A percentile compares a stretch with the other conserved stretches of the same genome.
Evolutionary conservation across 2,797 vertebrate genomes (phyloP).

Genomic region (Sandelia bainsii): DNA sequence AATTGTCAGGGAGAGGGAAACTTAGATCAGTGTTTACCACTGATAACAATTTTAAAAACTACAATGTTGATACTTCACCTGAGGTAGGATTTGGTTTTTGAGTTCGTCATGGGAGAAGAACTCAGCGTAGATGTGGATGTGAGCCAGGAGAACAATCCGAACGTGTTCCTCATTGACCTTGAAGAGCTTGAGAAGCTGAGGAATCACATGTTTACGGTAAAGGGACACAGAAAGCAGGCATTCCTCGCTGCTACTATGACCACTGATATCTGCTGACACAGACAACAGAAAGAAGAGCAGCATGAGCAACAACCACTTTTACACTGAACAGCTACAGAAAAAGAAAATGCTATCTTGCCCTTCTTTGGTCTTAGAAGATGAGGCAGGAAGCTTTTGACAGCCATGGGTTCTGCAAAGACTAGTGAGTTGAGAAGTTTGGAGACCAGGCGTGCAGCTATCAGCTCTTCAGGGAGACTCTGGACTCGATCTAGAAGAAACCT

Average conservation of each 20-base stretch:
- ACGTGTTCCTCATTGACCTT: conserved; percentile 95
- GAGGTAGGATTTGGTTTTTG: conserved; percentile 93
- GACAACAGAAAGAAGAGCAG: background rate
- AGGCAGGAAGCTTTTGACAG: conserved; percentile 97
- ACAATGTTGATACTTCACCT: conserved; percentile 81
- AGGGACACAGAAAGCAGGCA: conserved; percentile 91
- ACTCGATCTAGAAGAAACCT: conserved; percentile 95
- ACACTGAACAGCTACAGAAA: background rate
- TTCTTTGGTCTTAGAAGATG: conserved; percentile 95
- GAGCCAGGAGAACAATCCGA: conserved; percentile 90
- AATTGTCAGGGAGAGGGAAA: background rate
- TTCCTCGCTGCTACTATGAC: conserved; percentile 73
- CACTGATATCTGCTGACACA: conserved; percentile 67
- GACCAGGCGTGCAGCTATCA: conserved; percentile 91
- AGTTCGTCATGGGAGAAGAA: conserved; percentile 93
- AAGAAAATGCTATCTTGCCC: conserved; percentile 78
- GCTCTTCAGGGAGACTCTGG: conserved; percentile 91
- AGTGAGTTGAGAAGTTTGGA: conserved; percentile 94
- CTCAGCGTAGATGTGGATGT: conserved; percentile 92
- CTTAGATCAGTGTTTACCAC: background rate
- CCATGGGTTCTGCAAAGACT: conserved; percentile 96
- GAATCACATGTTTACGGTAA: conserved; percentile 91
- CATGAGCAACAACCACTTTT: conserved; percentile 2
- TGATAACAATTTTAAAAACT: background rate
- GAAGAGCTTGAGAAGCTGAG: conserved; percentile 93